Evolutionary conservation across 2,797 vertebrate genomes (phyloP).

Genomic region (Pseudochromis fuscus): DNA sequence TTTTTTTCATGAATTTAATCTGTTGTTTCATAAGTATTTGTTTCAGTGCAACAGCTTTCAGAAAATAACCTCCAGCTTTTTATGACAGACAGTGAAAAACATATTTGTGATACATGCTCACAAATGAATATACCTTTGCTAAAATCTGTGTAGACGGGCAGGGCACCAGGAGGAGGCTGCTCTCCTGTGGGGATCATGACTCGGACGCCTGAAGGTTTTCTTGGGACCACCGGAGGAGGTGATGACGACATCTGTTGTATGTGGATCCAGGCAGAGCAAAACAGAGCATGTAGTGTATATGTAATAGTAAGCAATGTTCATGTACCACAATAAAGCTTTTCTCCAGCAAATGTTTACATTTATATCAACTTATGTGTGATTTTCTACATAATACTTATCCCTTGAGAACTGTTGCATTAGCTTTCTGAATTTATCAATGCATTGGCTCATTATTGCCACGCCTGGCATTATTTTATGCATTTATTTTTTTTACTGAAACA

Average conservation of each 20-base stretch:
- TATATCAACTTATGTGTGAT: background rate
- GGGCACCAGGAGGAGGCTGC: conserved; percentile 5
- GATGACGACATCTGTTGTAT: conserved; percentile 71
- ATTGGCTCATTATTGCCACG: background rate
- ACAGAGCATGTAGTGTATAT: background rate
- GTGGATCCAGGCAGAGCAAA: conserved; percentile 29
- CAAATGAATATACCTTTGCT: conserved; percentile 52
- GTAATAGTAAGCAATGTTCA: too few relatives aligned
- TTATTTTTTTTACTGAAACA: background rate
- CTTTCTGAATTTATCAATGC: background rate
- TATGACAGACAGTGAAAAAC: too few relatives aligned
- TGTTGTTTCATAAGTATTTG: too few relatives aligned
- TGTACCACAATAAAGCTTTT: too few relatives aligned
- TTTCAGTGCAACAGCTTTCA: too few relatives aligned
- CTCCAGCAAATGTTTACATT: background rate
- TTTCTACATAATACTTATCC: too few relatives aligned
- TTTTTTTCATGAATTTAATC: too few relatives aligned
- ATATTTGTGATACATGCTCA: background rate
- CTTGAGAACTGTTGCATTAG: background rate
- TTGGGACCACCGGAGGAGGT: conserved; percentile 53
- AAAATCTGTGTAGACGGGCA: background rate
- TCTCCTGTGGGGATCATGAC: conserved; percentile 61
- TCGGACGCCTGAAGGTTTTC: conserved; percentile 62
- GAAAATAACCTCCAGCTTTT: too few relatives aligned
- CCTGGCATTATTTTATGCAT: too few relatives aligned